Conservation (phyloP, 2,888 invertebrate genomes). For the Thereva nobilitata region DNA sequence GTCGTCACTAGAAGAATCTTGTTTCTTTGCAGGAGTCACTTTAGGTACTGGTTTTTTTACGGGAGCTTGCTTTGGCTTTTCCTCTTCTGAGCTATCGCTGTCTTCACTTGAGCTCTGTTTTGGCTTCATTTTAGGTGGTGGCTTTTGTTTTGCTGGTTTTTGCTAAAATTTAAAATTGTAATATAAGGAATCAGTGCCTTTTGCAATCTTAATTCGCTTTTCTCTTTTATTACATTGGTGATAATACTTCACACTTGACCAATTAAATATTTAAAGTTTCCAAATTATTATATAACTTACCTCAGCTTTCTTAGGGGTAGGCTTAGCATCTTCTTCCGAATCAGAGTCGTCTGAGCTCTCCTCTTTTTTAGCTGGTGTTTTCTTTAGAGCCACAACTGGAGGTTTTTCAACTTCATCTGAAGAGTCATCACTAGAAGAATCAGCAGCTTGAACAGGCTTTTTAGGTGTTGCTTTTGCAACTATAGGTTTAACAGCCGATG, state of each 20-base stretch:
- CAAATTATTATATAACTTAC: too few relatives aligned
- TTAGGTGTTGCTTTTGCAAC: conserved; percentile 37
- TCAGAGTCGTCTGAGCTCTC: conserved; percentile 59
- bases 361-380: conserved; percentile 51
- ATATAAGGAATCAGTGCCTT: too few relatives aligned
- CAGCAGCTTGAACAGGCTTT: conserved; percentile 13
- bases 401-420: conserved; percentile 48
- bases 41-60: neutral
- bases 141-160: too few relatives aligned
- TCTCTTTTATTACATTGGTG: too few relatives aligned
- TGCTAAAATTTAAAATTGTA: too few relatives aligned
- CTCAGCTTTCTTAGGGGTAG: conserved; percentile 45
- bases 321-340: conserved; percentile 51
- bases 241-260: too few relatives aligned
- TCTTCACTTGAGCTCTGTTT: too few relatives aligned
- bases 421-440: conserved; percentile 46
- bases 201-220: too few relatives aligned
- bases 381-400: conserved; percentile 43
- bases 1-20: conserved; percentile 52
- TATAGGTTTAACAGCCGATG: too few relatives aligned
- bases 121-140: too few relatives aligned
- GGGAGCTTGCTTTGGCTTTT: conserved; percentile 15
- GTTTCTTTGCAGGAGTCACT: neutral
- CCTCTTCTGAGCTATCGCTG: too few relatives aligned
- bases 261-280: too few relatives aligned